Evolutionary conservation across 2,113 vertebrate species (phyloP).

Genomic region (Malurus cyaneus): DNA sequence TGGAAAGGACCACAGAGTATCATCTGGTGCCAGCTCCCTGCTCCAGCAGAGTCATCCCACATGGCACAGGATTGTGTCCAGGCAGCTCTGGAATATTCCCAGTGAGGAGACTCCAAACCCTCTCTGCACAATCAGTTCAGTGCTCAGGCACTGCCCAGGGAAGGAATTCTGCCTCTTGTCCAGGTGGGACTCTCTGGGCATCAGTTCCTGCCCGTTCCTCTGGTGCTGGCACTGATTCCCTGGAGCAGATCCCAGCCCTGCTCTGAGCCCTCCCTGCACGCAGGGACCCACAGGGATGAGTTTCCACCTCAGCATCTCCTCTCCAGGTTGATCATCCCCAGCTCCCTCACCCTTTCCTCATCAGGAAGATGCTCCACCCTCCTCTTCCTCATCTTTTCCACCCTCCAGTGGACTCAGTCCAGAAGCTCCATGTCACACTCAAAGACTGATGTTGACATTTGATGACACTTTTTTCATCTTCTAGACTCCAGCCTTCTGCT

Average conservation of each 20-base stretch:
- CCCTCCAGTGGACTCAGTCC: fast-evolving
- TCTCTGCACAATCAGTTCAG: background rate
- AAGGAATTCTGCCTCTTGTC: background rate
- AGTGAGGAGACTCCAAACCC: background rate
- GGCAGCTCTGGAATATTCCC: background rate
- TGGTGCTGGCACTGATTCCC: background rate
- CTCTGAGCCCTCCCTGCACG: background rate
- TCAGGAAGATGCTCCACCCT: background rate
- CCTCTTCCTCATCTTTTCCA: background rate
- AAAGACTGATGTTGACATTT: background rate
- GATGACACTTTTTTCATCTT: background rate
- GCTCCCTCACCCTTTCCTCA: background rate
- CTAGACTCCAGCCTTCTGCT: background rate
- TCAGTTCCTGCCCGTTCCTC: background rate
- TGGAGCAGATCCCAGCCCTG: background rate
- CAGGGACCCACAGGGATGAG: background rate
- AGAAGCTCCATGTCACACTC: background rate
- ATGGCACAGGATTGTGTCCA: background rate
- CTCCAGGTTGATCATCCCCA: fast-evolving
- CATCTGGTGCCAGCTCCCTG: background rate
- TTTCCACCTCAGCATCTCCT: background rate
- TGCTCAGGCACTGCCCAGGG: background rate
- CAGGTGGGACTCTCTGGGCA: background rate
- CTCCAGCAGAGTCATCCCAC: background rate
- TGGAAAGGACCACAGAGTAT: background rate